Conservation (phyloP, 2,888 invertebrate genomes). For the Myathropa florea region DNA sequence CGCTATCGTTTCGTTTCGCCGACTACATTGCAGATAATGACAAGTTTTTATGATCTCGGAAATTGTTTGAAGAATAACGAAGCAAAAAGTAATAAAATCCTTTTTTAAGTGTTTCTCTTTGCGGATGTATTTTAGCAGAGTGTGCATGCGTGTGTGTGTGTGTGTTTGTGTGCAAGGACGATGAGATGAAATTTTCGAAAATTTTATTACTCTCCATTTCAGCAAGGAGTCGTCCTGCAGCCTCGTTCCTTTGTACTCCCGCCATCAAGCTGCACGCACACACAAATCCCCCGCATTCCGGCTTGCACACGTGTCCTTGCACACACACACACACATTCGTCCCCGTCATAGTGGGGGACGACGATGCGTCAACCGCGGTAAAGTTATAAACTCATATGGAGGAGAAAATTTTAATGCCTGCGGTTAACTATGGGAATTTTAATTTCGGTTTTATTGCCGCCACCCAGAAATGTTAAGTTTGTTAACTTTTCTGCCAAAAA, state of each 20-base stretch:
- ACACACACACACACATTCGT: background rate
- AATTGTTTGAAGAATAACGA: constrained; percentile 70
- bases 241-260: background rate
- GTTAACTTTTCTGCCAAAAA: constrained; percentile 68
- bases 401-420: constrained; percentile 71
- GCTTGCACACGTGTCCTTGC: background rate
- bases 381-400: constrained; percentile 72
- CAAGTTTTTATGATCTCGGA: constrained; percentile 71
- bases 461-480: constrained; percentile 70
- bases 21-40: constrained; percentile 69
- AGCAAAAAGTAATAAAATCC: constrained; percentile 66
- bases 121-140: background rate
- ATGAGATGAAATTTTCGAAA: constrained; percentile 59
- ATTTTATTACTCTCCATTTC: constrained; percentile 62
- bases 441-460: constrained; percentile 71
- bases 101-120: constrained; percentile 58
- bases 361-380: constrained; percentile 51
- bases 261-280: background rate
- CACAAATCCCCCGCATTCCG: background rate
- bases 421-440: constrained; percentile 71
- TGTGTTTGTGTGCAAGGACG: constrained; percentile 37
- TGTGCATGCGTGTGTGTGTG: background rate
- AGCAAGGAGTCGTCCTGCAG: background rate
- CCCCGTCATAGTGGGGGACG: background rate
- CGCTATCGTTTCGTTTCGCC: constrained; percentile 18